Percentiles rank a stretch among this genome's conserved stretches.
These are phyloP conservation scores for Myotis findleyi DNA, from an alignment of 2,797 vertebrate species.

Conservation along the genomic window DNA sequence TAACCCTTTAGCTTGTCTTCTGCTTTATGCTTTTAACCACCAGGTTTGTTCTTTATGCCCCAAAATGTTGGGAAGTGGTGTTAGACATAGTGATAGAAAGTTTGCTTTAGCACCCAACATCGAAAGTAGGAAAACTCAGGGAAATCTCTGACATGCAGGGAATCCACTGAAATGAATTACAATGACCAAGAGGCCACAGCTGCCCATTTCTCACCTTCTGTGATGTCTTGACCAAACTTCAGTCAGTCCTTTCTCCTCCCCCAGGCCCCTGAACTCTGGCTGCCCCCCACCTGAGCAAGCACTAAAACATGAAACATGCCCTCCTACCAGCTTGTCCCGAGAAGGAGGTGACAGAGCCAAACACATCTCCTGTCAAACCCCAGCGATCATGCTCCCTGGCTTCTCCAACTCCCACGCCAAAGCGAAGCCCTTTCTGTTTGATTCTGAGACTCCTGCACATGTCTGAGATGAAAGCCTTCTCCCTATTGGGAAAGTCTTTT, in stretches of 20 bases:
- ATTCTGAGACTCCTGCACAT: background rate
- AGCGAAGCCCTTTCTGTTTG: background rate
- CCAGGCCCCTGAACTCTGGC: background rate
- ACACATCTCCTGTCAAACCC: background rate
- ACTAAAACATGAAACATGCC: background rate
- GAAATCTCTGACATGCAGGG: background rate
- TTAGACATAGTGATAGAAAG: background rate
- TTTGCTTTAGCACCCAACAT: background rate
- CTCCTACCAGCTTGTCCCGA: background rate
- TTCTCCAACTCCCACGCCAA: background rate
- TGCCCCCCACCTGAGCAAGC: background rate
- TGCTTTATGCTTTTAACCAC: background rate
- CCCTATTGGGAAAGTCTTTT: background rate
- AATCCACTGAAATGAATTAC: background rate
- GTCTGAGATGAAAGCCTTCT: background rate
- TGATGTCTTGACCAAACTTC: background rate
- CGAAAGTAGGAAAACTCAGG: background rate
- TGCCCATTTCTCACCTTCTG: background rate
- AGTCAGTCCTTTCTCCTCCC: background rate
- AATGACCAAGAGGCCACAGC: background rate
- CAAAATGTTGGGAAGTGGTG: background rate
- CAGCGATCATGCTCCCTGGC: accelerated
- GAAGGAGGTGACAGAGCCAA: background rate
- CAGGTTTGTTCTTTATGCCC: background rate
- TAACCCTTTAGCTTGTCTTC: background rate